phyloP scores from a whole-genome alignment of 2,888 invertebrate genomes.

The Phaedon cochleariae region DNA sequence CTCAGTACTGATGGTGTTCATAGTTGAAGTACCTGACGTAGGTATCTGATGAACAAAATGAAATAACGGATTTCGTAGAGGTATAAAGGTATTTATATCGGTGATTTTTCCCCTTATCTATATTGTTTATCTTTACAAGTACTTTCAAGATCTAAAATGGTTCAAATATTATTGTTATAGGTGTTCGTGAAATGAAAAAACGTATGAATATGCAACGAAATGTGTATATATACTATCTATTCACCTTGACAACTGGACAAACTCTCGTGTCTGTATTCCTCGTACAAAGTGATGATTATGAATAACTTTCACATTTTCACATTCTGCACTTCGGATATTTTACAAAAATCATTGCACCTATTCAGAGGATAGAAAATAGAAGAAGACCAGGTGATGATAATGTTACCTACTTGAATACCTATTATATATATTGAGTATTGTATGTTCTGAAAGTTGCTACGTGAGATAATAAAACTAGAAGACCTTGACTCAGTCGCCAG shows the following conservation, averaged over 20 bases:
- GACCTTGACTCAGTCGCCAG: constrained; percentile 8
- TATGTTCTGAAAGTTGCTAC: too few species aligned
- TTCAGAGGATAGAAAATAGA: too few species aligned
- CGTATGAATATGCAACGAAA: too few species aligned
- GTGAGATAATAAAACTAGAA: neutral
- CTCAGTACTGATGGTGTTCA: constrained; percentile 38
- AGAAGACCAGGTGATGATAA: too few species aligned
- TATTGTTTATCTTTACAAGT: neutral
- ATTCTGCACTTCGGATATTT: neutral
- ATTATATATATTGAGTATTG: neutral
- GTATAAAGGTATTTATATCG: constrained; percentile 1
- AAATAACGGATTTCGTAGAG: neutral
- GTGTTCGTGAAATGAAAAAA: too few species aligned
- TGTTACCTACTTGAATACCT: neutral
- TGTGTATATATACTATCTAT: too few species aligned
- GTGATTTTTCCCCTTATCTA: neutral
- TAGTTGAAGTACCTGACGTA: too few species aligned
- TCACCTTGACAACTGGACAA: too few species aligned
- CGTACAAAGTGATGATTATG: too few species aligned
- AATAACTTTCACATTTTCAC: neutral
- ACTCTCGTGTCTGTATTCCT: too few species aligned
- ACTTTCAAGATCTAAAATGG: neutral
- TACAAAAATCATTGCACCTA: neutral
- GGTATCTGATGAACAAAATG: neutral
- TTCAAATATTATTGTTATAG: too few species aligned